Evolutionary conservation across 2,888 invertebrate species (phyloP), one percentile per base, ranked within the genome.

Genomic region (Rapana venosa): DNA sequence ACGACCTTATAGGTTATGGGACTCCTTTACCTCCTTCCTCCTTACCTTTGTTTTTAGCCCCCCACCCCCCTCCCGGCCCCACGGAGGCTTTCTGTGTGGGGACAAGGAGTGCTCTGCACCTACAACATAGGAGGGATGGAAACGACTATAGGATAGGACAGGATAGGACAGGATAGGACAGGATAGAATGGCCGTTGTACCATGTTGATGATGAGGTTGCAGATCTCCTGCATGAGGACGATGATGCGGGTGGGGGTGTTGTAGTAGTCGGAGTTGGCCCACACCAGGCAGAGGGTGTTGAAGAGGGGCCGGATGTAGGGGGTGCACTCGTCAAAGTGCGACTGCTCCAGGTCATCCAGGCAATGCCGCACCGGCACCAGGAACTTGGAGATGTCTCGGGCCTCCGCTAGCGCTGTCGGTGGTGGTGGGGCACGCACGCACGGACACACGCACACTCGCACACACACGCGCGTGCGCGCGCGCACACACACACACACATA

Each of bases 231-330:
- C 87, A 99, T 96, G 90, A 99, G 96, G 81, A 98, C 98, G 94
- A 98, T 98, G 87, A 99, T 97, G 95, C 98, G 98, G 0, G 98
- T 97, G 0, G 98, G 98, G 95, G 98, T 98, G 96, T 98, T 98
- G 96, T 98, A 99, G 95, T 98, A 98, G 88, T 96, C 94, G 0
- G 98, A 98, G 95, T 98, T 98, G 61, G 98, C 97, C 99, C 99
- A 99, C 87, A 98, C 97, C 93, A 98, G 97, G 94, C 98, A 98
- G 79, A 99, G 97, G 0, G 98, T 97, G 94, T 99, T 98, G 96
- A 99, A 97, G 92, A 98, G 96, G 0, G 98, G 98, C 74, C 97
- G 97, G 93, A 99, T 97, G 86, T 98, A 95, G 0, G 97, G 97
- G 92, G 92, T 92, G 86, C 94, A 93, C 74, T 95, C 94, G 85